A percentile compares a stretch with the other conserved stretches of the same genome.
phyloP scores from a whole-genome alignment of 2,797 vertebrate species.

The Podarcis lilfordi region DNA sequence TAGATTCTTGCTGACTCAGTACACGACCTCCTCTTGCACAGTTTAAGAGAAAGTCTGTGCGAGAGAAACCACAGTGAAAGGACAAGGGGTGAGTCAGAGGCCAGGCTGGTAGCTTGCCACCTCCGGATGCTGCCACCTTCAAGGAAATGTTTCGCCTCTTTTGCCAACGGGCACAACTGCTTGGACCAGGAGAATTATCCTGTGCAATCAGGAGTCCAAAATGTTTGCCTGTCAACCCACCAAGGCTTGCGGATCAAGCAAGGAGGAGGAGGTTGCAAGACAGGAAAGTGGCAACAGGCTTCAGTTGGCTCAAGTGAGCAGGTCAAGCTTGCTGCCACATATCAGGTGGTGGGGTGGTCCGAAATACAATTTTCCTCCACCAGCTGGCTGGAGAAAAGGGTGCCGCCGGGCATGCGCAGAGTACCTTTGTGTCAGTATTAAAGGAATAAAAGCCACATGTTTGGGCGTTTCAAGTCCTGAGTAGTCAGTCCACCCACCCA shows the following conservation, averaged over 20 bases:
- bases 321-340: background rate
- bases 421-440: background rate
- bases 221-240: background rate
- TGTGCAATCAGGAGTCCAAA: background rate
- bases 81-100: constrained; percentile 23
- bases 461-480: background rate
- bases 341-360: too few species aligned
- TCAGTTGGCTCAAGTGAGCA: background rate
- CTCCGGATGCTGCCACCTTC: constrained; percentile 1
- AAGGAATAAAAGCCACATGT: background rate
- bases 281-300: background rate
- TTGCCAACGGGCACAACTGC: background rate
- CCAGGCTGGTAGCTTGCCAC: background rate
- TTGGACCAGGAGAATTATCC: background rate
- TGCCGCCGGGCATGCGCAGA: background rate
- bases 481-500: too few species aligned
- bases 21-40: background rate
- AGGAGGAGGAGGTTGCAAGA: too few species aligned
- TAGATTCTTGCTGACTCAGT: constrained; percentile 22
- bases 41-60: constrained; percentile 1
- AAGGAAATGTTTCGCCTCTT: background rate
- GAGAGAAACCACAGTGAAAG: constrained; percentile 4
- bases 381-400: background rate
- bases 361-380: background rate
- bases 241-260: background rate